Evolutionary conservation across 2,797 vertebrate genomes (phyloP), one percentile per base, ranked within the genome.

Genomic region (Myotis myotis): DNA sequence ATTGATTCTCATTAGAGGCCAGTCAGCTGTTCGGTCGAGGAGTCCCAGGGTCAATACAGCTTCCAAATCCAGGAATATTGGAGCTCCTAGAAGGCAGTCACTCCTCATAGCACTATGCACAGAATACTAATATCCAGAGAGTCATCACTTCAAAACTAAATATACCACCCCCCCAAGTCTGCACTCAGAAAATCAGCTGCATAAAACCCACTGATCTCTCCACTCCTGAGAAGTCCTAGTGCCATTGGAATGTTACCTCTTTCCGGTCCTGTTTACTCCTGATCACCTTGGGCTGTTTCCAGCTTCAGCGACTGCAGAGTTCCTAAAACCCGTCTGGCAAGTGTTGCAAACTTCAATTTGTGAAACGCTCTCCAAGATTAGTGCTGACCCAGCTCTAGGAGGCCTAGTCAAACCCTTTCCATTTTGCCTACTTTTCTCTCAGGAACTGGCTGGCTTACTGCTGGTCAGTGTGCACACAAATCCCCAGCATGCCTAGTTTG

Each of bases 21-120:
- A 62, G 87, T 95, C 94, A 96, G 87, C 93, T 96, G 91, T 89
- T 91, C 82, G 33, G 41, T 36, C 49, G n/a, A 82, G 36, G 74
- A 53, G 33, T 23, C 44, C 51, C 10, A 68, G 66, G 82, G 75
- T 95, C 95, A 95, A 74, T 80, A 76, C 30, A 22, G 49, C 19
- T 81, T 41, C 38, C 51, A 36, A 22, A 38, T 92, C 25, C 38
- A 74, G 66, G 44, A 81, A 55, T 64, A 79, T 8, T 62, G 55
- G 49, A 20, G 20, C 12, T 83, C 47, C 81, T 38, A 55, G 60
- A 90, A 96, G 60, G 8, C 38, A 74, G 36, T 33, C 55, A 64
- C 6, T 47, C 10, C 41, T 82, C 4, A 79, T 2, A 66, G 41
- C 36, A 3, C 0, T 41, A 25, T n/a, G 33, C 66, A 36, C 2